phyloP scores from a whole-genome alignment of 2,797 vertebrate genomes.

The Spinibarbus caldwelli region DNA sequence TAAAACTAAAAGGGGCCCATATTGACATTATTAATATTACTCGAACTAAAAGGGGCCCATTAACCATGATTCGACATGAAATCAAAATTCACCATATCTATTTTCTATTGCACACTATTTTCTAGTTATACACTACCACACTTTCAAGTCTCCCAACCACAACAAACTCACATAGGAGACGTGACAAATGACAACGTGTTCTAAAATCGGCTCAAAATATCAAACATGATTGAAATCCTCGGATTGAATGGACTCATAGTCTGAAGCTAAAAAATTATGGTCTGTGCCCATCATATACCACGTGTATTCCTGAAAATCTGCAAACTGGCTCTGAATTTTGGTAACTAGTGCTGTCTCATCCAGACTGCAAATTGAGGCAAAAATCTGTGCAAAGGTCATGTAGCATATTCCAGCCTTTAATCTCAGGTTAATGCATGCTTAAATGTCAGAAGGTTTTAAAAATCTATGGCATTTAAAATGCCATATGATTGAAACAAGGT shows the following conservation, averaged over 20 bases:
- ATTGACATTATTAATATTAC: no score
- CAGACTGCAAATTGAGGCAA: background rate
- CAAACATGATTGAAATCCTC: background rate
- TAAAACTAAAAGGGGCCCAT: background rate
- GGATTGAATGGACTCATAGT: background rate
- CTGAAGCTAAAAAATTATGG: background rate
- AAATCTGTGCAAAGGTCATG: background rate
- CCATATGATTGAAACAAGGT: background rate
- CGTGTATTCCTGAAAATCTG: background rate
- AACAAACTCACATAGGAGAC: background rate
- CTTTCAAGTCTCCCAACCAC: background rate
- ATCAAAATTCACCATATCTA: background rate
- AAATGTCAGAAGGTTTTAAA: background rate
- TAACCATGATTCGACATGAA: background rate
- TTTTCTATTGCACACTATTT: background rate
- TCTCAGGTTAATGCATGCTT: background rate
- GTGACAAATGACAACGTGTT: background rate
- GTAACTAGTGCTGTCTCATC: background rate
- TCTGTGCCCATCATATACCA: background rate
- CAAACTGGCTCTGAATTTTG: background rate
- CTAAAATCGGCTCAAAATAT: background rate
- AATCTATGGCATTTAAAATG: background rate
- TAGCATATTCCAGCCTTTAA: background rate
- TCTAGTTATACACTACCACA: background rate
- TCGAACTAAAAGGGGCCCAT: no score